Base-by-base conservation (phyloP, 92 coral and sea anemone species). In the Epizoanthus fatuus region DNA sequence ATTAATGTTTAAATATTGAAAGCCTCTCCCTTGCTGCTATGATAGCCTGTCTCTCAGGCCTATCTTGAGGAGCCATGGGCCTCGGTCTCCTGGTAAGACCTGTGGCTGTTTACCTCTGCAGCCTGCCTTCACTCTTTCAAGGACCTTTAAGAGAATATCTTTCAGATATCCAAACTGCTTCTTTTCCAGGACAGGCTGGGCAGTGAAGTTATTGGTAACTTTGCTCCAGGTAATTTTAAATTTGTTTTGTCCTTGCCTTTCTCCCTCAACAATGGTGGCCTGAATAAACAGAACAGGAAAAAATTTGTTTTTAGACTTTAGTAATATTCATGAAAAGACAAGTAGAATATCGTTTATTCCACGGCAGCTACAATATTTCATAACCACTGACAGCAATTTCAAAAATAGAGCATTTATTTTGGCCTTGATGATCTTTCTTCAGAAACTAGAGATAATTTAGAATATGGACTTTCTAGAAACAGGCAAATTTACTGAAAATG, bases 161-260 rank as follows among this genome's bases (percentile, higher is more conserved):
- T 57, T 22, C 42, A 78, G 69, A 39, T 78, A 78, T 6, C 4
- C 12, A 42, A 56, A 78, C 9, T 78, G 38, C 39, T 78, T 78
- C 70, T 59, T 78, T 20, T 56, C 69, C n/a, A 78, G 42, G 5
- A 78, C 83, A 16, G 83, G 83, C 70, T 78, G 72, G 11, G 83
- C 83, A 56, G 72, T 78, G 83, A 78, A 78, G 32, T 78, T 55
- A 20, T 59, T 78, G 69, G 72, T 15, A 53, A 78, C 83, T 59
- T 78, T 78, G 52, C 69, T 55, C 83, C 83, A 78, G 32, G 54
- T 59, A 58, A 78, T 59, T 40, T 78, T 78, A 49, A n/a, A 78
- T 44, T 15, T 57, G 10, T 17, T 35, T 37, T 78, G 67, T 20
- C 83, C 81, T 3, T 74, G 5, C 35, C 81, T 74, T 52, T 74